Percentiles rank a stretch among this genome's conserved stretches.
Evolutionary conservation across 2,113 vertebrate genomes (phyloP).

Genomic region (Alligator mississippiensis): DNA sequence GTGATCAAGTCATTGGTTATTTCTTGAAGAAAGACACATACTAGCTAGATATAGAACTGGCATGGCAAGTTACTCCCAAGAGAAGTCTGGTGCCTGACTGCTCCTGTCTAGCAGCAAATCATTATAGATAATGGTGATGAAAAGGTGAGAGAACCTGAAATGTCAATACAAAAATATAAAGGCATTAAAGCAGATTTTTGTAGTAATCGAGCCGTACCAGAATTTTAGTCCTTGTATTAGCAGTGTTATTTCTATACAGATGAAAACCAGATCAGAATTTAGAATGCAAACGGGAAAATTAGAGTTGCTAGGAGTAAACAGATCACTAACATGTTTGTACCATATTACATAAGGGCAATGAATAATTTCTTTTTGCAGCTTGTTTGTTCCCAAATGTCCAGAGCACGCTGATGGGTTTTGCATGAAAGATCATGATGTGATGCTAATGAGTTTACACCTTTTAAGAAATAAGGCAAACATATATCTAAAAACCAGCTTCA

Average conservation of each 20-base stretch:
- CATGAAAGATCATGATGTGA: conserved; percentile 6
- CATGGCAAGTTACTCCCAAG: not conserved
- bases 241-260: not conserved
- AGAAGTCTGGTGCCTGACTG: not conserved
- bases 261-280: not conserved
- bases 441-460: conserved; percentile 45
- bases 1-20: accelerated
- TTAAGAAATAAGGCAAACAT: conserved; percentile 28
- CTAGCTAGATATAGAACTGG: not conserved
- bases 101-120: not conserved
- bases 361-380: conserved; percentile 35
- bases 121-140: not conserved
- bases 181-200: not conserved
- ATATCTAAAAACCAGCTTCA: conserved; percentile 19
- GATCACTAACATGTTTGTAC: not conserved
- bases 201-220: not conserved
- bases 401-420: not conserved
- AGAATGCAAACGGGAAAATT: not conserved
- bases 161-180: not conserved
- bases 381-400: conserved; percentile 31
- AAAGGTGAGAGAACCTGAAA: not conserved
- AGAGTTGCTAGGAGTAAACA: not conserved
- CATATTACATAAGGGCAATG: conserved; percentile 5
- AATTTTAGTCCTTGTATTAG: not conserved
- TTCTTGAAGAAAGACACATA: not conserved